phyloP scores from a whole-genome alignment of 2,797 vertebrate species.

The Labeo calbasu region DNA sequence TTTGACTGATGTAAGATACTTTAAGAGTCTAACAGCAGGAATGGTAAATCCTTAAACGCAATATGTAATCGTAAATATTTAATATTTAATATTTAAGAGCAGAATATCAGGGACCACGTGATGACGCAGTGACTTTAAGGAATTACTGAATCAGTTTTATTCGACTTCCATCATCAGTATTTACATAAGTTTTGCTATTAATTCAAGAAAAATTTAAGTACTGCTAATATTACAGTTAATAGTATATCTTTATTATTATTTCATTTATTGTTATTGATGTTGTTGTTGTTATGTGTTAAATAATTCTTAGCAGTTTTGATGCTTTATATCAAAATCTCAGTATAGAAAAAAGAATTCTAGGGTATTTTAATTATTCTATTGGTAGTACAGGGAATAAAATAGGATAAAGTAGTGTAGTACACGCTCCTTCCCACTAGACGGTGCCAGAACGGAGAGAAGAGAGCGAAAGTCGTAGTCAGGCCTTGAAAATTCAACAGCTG shows the following conservation, averaged over 20 bases:
- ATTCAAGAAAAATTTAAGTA: background rate
- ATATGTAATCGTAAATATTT: background rate
- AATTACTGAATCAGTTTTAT: background rate
- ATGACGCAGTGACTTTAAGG: background rate
- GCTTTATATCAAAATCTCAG: background rate
- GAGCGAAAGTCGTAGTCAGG: no score
- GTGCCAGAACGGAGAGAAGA: background rate
- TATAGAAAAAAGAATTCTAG: background rate
- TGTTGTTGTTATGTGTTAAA: background rate
- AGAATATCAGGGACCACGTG: background rate
- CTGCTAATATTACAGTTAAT: background rate
- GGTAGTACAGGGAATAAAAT: background rate
- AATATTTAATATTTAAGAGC: background rate
- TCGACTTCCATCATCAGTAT: background rate
- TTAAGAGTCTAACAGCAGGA: background rate
- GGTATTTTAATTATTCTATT: background rate
- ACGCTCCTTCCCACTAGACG: constrained; percentile 22
- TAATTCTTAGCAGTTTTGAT: background rate
- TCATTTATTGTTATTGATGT: background rate
- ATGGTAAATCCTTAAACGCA: background rate
- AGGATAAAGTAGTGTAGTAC: constrained; percentile 5
- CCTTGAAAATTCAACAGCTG: no score
- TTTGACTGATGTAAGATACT: background rate
- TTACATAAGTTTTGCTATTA: background rate
- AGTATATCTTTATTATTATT: background rate